Base-by-base conservation (phyloP, 2,113 vertebrate genomes). In the Callorhinus ursinus region DNA sequence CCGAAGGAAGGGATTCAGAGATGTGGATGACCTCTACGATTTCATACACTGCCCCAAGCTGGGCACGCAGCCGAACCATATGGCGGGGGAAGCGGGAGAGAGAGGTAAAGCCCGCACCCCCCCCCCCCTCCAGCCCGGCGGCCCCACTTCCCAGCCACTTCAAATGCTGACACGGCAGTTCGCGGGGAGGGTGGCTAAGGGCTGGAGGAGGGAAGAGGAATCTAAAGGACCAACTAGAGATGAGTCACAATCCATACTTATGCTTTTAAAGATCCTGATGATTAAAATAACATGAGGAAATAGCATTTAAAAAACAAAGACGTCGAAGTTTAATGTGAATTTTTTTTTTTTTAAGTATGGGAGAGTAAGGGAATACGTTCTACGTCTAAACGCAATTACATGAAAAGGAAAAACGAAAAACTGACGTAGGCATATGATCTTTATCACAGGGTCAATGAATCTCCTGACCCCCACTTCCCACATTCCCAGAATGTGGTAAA, bases 261-360 rank as follows among this genome's bases (percentile, higher is more conserved):
- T 24, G 31, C 39, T 71, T 13, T 55, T 21, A 63, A 95, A 36
- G 36, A 74, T 19, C 11, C 5, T 76, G 86, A 6, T 19, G 31
- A 89, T 55, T 72, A 88, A 88, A 77, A 83, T 33, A 76, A 6
- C 71, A 5, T 57, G 8, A 93, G 61, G 46, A 91, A 72, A 85
- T 0, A 88, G 10, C 71, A 12, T 18, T 49, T 22, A 14, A 46
- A 39, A 59, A 77, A 11, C 22, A 24, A 93, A 93, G 16, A 79
- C 74, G 31, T 6, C 24, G 22, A 93, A 95, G 21, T 85, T 49
- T 72, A 85, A 77, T 0, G 33, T 2, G 18, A 53, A 59, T 19
- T 74, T 42, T 36, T 36, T 36, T 67, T n/a, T 26, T 39, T 26
- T 39, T 46, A 53, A 39, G 57, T 39, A 89, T 49, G 33, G 16